phyloP scores from a whole-genome alignment of 2,888 invertebrate genomes.

The Rhodophaea formosa region DNA sequence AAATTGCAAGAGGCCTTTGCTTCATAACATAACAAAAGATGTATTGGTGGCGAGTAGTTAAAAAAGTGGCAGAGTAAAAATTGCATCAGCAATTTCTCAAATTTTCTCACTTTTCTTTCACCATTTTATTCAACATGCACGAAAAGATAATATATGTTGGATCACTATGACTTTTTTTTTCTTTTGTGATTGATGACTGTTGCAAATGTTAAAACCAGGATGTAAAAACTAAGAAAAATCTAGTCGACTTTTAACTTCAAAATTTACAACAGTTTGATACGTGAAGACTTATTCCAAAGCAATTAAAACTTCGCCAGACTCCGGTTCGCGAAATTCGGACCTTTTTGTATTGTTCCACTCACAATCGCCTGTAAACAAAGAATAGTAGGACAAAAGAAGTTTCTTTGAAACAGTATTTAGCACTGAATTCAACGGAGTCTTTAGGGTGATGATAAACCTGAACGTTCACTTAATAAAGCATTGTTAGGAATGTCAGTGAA shows the following conservation, averaged over 20 bases:
- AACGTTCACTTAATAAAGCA: slow-evolving; percentile 7
- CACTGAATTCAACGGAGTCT: slow-evolving; percentile 55
- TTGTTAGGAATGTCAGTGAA: background rate
- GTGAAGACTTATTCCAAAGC: slow-evolving; percentile 61
- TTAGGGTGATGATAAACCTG: slow-evolving; percentile 14
- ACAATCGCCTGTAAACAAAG: slow-evolving; percentile 71
- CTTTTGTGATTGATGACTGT: too few species aligned
- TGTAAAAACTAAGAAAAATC: background rate
- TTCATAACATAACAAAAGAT: too few species aligned
- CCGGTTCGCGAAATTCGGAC: slow-evolving; percentile 64
- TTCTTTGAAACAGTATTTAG: slow-evolving; percentile 67
- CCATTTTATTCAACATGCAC: too few species aligned
- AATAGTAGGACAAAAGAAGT: slow-evolving; percentile 62
- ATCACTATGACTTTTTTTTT: too few species aligned
- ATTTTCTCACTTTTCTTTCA: too few species aligned
- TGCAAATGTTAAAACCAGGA: too few species aligned
- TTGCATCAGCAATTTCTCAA: too few species aligned
- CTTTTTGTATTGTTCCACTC: slow-evolving; percentile 66
- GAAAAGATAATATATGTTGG: too few species aligned
- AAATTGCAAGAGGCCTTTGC: too few species aligned
- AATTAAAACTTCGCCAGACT: slow-evolving; percentile 72
- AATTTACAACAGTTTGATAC: slow-evolving; percentile 19
- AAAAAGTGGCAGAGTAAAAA: too few species aligned
- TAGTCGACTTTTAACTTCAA: background rate
- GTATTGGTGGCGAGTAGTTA: too few species aligned